Conservation (phyloP, 2,797 vertebrate species). For the Acropternis orthonyx region DNA sequence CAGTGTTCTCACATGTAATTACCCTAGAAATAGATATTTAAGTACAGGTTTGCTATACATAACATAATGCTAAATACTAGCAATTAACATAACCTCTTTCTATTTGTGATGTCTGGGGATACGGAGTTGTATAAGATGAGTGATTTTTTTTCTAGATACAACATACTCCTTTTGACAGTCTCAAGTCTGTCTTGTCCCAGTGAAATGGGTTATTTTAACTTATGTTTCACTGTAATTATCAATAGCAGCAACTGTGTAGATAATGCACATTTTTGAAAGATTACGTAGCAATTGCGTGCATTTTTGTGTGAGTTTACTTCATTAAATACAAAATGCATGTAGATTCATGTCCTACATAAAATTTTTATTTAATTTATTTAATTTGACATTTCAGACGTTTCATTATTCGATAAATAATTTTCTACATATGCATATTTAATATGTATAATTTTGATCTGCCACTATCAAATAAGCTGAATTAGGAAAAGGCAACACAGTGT, state of each 20-base stretch:
- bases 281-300: background rate
- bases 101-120: background rate
- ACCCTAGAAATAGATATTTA: slow-evolving; percentile 40
- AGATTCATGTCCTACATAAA: background rate
- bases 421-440: background rate
- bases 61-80: background rate
- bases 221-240: background rate
- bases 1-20: slow-evolving; percentile 10
- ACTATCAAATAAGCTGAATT: slow-evolving; percentile 10
- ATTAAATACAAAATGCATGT: slow-evolving; percentile 1
- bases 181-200: background rate
- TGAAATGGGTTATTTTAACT: background rate
- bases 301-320: background rate
- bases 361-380: background rate
- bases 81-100: slow-evolving; percentile 12
- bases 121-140: background rate
- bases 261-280: background rate
- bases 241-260: background rate
- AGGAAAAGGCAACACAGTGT: background rate
- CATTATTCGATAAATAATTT: background rate
- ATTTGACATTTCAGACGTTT: background rate
- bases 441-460: background rate
- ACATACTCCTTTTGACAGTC: background rate
- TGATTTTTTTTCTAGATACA: background rate
- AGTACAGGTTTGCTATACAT: slow-evolving; percentile 15